Base-by-base conservation (phyloP, 2,888 invertebrate genomes). In the Sminthurinus aureus region DNA sequence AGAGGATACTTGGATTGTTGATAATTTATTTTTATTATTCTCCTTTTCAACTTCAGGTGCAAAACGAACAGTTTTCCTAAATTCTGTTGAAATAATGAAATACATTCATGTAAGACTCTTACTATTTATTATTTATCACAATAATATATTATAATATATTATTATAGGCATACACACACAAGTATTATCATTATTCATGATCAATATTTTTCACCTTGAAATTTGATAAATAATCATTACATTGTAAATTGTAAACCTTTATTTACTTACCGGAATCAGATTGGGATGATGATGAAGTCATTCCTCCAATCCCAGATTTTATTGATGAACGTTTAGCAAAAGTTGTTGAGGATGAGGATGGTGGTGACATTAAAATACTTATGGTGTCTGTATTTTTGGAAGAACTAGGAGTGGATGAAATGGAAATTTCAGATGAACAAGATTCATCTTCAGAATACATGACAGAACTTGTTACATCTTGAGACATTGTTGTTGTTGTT, bases 11-110 rank as follows among this genome's bases (percentile, higher is more conserved):
- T 75, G 76, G 38, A 38, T 13, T 52, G 50, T 67, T 74, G 78
- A 18, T 12, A 22, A 64, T 93, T 38, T 38, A 38, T 38, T 38
- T 38, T 1, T 38, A 38, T 38, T 38, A 38, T 38, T 92, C 89
- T 88, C 88, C 58, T 87, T 87, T 38, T 86, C 87, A 50, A 87
- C 84, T 52, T 93, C 93, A 81, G 94, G 91, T 85, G 93, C 93
- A 76, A 94, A 92, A 83, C 92, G 89, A 8, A 92, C 91, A 85
- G 90, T 91, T 87, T 92, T 92, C 26, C 83, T 84, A 24, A 85
- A 38, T 38, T 38, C 38, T 38, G 38, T 38, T 38, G n/a, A n/a
- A n/a, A n/a, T n/a, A n/a, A n/a, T n/a, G n/a, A n/a, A n/a, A n/a
- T n/a, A n/a, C n/a, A n/a, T n/a, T n/a, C n/a, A n/a, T n/a, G n/a